Evolutionary conservation across 2,797 vertebrate species (phyloP), one percentile per base, ranked within the genome.

Genomic region (Spinus olivaceus): DNA sequence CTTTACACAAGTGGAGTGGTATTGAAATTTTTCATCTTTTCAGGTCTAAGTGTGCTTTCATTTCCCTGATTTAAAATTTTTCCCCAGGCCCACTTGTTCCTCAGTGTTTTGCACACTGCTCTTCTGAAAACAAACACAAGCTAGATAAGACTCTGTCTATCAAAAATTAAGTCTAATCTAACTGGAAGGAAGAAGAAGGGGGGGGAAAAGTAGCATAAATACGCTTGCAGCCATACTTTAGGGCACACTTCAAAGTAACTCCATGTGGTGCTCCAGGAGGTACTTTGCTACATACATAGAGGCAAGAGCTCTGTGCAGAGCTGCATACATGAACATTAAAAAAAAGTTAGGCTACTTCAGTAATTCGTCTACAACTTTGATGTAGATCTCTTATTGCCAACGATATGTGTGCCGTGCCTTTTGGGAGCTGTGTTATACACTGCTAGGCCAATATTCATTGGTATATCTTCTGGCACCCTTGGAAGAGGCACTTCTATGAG

Each of bases 201-300:
- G 37, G 37, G 35, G 35, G 18, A 19, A 21, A 53, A 6, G 32
- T 5, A 67, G 39, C 65, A 82, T 69, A 76, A 92, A 72, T 79
- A 85, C 1, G 22, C 92, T 91, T 86, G 39, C 22, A 94, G 84
- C 9, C 53, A 88, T 74, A 65, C 89, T 92, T 95, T 3, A 83
- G 86, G 92, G 86, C 47, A 90, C 73, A 86, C 94, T 95, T 96
- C 92, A 95, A 95, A 97, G 95, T 61, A 81, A 87, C n/a, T 53
- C 82, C 37, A 35, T 42, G 21, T n/a, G 23, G 47, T 10, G 21
- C 49, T 94, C 77, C 91, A 88, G 73, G 51, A 84, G 87, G 44
- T 88, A 65, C 35, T 76, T 88, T 79, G 50, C 72, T 88, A 56
- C 9, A 79, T 57, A 57, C 54, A 67, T 3, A 80, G 27, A 92